Base-by-base conservation (phyloP, 1,140 invertebrate genomes). In the Rhizoglyphus robini region DNA sequence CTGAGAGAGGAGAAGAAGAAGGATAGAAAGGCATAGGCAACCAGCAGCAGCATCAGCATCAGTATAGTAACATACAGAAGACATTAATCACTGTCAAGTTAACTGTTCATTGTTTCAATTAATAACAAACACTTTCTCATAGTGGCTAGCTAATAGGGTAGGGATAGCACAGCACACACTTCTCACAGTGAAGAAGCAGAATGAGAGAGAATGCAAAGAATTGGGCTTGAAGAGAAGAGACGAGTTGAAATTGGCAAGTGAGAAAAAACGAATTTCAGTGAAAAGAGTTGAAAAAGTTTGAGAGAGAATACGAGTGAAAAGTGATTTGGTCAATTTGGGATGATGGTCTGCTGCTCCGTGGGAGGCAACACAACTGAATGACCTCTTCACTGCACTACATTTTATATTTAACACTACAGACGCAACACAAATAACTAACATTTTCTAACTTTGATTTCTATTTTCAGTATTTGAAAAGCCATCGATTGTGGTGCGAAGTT, bases 31-130 rank as follows among this genome's bases (percentile, higher is more conserved):
- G 8, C 15, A 54, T 27, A 54, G 23, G 51, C 23, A 20, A 54
- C 23, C 51, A n/a, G n/a, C n/a, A n/a, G n/a, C n/a, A n/a, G n/a
- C n/a, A 54, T 15, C 36, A 18, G 8, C 36, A 41, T 18, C n/a
- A n/a, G n/a, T n/a, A n/a, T n/a, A n/a, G n/a, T n/a, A n/a, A n/a
- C n/a, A n/a, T n/a, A n/a, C 15, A 32, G 8, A 8, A 54, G 8
- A 23, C 51, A 54, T 54, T 54, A 54, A 54, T 54, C 51, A 54
- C 20, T 54, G 51, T 54, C 51, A 54, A 54, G 51, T 54, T 54
- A 54, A 20, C 51, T 20, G 51, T 54, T 54, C 51, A 54, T 54
- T 54, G 51, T 54, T 54, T 54, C 51, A 54, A 54, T 54, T 54
- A 54, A 54, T 54, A 54, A 20, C 51, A n/a, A n/a, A n/a, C n/a